phyloP scores from a whole-genome alignment of 2,113 vertebrate genomes.

The Nestor notabilis region DNA sequence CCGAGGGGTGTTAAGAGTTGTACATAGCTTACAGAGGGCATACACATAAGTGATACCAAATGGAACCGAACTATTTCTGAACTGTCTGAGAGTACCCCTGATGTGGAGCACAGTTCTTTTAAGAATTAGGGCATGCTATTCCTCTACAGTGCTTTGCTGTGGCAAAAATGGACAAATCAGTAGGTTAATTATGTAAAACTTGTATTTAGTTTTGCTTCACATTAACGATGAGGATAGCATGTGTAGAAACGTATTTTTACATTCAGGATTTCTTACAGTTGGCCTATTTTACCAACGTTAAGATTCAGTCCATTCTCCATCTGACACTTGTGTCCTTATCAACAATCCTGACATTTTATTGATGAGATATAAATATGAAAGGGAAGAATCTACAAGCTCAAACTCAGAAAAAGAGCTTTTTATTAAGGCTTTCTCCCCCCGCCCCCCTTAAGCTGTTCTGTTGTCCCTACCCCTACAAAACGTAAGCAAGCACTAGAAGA shows the following conservation, averaged over 20 bases:
- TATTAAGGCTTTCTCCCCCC: not conserved
- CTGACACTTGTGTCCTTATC: not conserved
- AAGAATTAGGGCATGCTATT: slow-evolving; percentile 8
- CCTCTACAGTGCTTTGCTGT: not conserved
- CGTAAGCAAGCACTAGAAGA: not conserved
- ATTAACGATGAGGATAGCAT: not conserved
- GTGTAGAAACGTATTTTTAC: not conserved
- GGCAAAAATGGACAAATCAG: not conserved
- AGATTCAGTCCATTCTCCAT: not conserved
- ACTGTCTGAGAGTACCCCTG: not conserved
- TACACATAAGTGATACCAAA: not conserved
- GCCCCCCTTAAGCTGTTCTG: not conserved
- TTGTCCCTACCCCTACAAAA: not conserved
- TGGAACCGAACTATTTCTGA: slow-evolving; percentile 12
- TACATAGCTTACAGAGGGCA: not conserved
- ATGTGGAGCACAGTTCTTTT: not conserved
- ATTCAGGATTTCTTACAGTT: not conserved
- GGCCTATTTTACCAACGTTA: not conserved
- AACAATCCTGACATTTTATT: not conserved
- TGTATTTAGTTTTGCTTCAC: not conserved
- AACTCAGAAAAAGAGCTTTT: not conserved
- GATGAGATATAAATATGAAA: not conserved
- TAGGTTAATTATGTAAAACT: slow-evolving; percentile 1
- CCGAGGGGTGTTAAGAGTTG: not conserved
- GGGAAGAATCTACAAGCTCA: not conserved